These are phyloP conservation scores for Sipha maydis DNA, from an alignment of 2,888 invertebrate genomes.

Conservation along the genomic window DNA sequence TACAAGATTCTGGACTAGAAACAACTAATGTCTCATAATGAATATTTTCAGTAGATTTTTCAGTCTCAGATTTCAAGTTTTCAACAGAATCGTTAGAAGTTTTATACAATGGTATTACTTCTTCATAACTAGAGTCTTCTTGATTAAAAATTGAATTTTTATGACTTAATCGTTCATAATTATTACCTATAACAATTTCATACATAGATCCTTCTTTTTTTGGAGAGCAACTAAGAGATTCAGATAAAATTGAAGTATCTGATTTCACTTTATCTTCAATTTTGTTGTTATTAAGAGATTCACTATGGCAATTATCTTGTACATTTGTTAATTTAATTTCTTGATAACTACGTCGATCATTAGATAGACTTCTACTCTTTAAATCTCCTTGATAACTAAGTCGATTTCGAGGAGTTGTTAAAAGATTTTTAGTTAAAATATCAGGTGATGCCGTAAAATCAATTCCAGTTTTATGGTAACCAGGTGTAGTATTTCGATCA, in stretches of 20 bases:
- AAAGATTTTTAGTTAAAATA: conserved; percentile 56
- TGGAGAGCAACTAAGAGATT: conserved; percentile 48
- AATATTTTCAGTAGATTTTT: conserved; percentile 56
- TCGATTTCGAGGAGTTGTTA: conserved; percentile 67
- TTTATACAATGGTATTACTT: conserved; percentile 26
- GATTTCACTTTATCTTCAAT: conserved; percentile 39
- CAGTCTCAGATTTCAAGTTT: conserved; percentile 37
- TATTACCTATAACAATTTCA: conserved; percentile 42
- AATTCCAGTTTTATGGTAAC: conserved; percentile 34
- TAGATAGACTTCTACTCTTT: conserved; percentile 27
- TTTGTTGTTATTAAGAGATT: conserved; percentile 12
- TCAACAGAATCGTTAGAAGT: conserved; percentile 37
- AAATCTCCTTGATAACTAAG: conserved; percentile 65
- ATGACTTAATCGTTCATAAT: conserved; percentile 47
- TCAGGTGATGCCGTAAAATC: conserved; percentile 49
- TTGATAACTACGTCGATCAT: conserved; percentile 63
- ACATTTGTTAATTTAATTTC: conserved; percentile 56
- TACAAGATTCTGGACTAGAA: conserved; percentile 49
- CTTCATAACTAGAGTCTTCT: conserved; percentile 56
- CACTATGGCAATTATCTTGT: neutral
- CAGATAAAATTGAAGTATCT: conserved; percentile 53
- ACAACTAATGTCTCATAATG: conserved; percentile 57
- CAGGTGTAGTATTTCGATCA: conserved; percentile 57
- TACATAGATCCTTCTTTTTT: conserved; percentile 51
- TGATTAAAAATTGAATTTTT: conserved; percentile 54